Base-by-base conservation (phyloP, 2,113 vertebrate species). In the Rana temporaria region DNA sequence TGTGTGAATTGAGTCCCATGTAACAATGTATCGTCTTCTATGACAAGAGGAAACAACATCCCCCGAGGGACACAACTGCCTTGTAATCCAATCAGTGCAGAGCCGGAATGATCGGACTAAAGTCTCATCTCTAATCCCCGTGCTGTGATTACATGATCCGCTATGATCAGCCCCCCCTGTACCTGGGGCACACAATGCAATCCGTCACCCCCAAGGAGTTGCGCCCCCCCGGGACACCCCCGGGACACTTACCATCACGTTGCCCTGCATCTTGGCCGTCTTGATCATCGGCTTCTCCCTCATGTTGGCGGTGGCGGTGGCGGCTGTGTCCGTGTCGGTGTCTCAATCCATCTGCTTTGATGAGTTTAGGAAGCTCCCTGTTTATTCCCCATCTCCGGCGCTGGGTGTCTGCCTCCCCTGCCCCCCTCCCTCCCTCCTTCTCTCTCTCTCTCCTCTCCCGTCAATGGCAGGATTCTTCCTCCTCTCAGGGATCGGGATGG, bases 241-340 rank as follows among this genome's bases (percentile, higher is more conserved):
- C 75, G 6, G 86, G 82, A 32, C 88, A 89, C 96, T 99, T 93
- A 99, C 98, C 97, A 99, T 86, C 53, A 99, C 84, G 91, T 98
- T 97, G 3, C 97, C 98, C 87, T 99, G 96, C 97, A 98, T 98
- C 85, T 98, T 97, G 0, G 95, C 97, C 0, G 97, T 98, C 90
- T 98, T 97, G 30, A 99, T 98, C 89, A 99, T 95, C 70, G 91
- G 95, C 90, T 96, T 97, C 81, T 99, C 97, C 93, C 96, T 98
- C 98, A 98, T 98, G 34, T 86, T 90, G 56, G 55, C 89, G 81
- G 77, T 17, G 22, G 62, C 59, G 48, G 75, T 32, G 56, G 55
- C 89, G 81, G 77, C 22, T 53, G 62, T 67, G 48, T 82, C 52
- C 22, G 30, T n/a, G 19, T 11, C 62, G 32, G 32, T 66, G 52